phyloP scores from a whole-genome alignment of 2,888 invertebrate species.

The Strigamia maritima region DNA sequence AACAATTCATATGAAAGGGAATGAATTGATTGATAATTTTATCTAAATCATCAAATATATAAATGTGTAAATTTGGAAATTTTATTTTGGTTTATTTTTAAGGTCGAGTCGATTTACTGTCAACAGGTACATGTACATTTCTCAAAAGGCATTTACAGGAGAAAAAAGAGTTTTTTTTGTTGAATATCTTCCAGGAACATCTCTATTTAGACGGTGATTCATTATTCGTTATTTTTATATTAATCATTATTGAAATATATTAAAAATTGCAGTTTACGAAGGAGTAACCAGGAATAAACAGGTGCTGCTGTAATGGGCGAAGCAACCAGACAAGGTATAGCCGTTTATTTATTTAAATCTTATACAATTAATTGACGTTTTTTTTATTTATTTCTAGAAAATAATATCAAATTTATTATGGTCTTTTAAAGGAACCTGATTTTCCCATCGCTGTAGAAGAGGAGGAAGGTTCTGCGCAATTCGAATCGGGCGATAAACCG shows the following conservation, averaged over 20 bases:
- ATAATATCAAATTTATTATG: constrained; percentile 89
- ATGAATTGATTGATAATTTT: constrained; percentile 64
- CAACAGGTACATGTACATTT: constrained; percentile 84
- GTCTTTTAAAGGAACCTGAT: constrained; percentile 87
- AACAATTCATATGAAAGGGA: constrained; percentile 85
- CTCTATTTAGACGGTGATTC: constrained; percentile 74
- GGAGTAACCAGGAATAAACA: constrained; percentile 86
- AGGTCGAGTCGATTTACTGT: constrained; percentile 86
- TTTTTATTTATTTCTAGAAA: constrained; percentile 60
- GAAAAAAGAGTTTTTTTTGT: constrained; percentile 76
- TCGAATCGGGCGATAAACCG: constrained; percentile 50
- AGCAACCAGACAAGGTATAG: constrained; percentile 81
- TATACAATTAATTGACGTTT: too few relatives aligned
- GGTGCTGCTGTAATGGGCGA: constrained; percentile 86
- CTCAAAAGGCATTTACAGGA: constrained; percentile 89
- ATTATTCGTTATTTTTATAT: background rate
- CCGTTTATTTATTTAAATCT: too few relatives aligned
- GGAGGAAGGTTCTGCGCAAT: constrained; percentile 61
- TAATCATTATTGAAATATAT: background rate
- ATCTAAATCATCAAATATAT: constrained; percentile 43
- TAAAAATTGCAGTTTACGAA: constrained; percentile 70
- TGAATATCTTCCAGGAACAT: constrained; percentile 90
- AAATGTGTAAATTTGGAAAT: background rate
- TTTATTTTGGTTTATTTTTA: constrained; percentile 8
- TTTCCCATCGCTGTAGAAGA: constrained; percentile 60